A percentile compares a stretch with the other conserved stretches of the same genome.
Evolutionary conservation across 92 coral and sea anemone species (phyloP).

Genomic region (Isaurus tuberculatus): DNA sequence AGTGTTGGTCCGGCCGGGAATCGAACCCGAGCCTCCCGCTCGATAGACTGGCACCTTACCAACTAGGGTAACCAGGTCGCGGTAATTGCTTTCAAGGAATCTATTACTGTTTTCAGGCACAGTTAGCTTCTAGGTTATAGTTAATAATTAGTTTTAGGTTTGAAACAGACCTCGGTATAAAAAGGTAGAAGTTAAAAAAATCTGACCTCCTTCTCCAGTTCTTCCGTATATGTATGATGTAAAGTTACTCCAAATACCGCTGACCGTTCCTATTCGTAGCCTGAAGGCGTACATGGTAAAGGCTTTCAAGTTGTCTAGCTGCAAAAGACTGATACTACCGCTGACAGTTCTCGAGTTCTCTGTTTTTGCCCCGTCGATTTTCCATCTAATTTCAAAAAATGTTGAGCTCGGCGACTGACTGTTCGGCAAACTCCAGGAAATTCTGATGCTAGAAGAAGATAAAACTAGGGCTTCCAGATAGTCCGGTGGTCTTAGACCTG

Average conservation of each 20-base stretch:
- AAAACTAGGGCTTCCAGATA: slow-evolving; percentile 32
- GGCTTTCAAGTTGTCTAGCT: slow-evolving; percentile 41
- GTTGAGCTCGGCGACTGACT: slow-evolving; percentile 46
- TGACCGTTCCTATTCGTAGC: slow-evolving; percentile 52
- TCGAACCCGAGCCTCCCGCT: no score
- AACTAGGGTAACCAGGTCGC: no score
- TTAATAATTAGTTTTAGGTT: background rate
- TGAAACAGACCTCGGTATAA: background rate
- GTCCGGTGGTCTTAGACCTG: slow-evolving; percentile 8
- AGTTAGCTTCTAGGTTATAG: no score
- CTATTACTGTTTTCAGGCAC: no score
- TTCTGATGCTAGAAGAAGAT: slow-evolving; percentile 48
- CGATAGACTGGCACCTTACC: no score
- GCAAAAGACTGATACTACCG: slow-evolving; percentile 49
- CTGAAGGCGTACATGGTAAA: slow-evolving; percentile 61
- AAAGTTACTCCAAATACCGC: slow-evolving; percentile 63
- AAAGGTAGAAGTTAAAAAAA: background rate
- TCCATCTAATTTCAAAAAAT: slow-evolving; percentile 63
- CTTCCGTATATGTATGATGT: slow-evolving; percentile 50
- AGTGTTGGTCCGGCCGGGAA: no score
- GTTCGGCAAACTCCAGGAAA: slow-evolving; percentile 54
- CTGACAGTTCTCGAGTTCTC: slow-evolving; percentile 55
- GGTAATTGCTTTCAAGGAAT: no score
- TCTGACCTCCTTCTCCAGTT: slow-evolving; percentile 69
- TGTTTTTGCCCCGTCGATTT: slow-evolving; percentile 6